phyloP scores from a whole-genome alignment of 2,797 vertebrate species.

The Cyclura pinguis region DNA sequence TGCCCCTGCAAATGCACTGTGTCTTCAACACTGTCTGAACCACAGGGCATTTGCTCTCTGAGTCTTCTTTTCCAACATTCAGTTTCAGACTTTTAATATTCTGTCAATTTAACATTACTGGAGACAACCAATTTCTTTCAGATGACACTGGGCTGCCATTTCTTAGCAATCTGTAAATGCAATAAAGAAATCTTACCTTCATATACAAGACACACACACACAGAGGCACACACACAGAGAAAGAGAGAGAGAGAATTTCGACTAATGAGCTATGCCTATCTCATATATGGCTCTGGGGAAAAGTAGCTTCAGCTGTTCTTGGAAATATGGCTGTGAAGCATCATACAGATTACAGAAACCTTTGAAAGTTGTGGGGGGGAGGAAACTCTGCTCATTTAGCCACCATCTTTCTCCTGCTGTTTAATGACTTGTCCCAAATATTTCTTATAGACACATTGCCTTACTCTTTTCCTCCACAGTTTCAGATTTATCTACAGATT shows the following conservation, averaged over 20 bases:
- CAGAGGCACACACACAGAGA: neutral
- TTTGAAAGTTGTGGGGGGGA: neutral
- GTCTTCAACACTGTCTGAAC: neutral
- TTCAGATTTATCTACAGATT: neutral
- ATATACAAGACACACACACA: neutral
- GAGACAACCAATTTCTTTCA: slow-evolving; percentile 23
- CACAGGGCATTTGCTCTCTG: slow-evolving; percentile 1
- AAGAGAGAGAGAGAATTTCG: neutral
- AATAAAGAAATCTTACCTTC: slow-evolving; percentile 32
- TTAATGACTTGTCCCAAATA: neutral
- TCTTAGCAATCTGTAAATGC: slow-evolving; percentile 31
- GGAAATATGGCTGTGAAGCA: neutral
- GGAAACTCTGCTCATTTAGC: neutral
- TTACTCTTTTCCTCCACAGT: neutral
- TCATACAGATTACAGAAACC: neutral
- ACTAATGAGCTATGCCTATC: slow-evolving; percentile 27
- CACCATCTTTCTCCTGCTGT: neutral
- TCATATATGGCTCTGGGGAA: neutral
- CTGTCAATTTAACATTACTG: neutral
- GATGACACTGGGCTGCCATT: slow-evolving; percentile 21
- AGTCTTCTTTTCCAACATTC: too few relatives aligned
- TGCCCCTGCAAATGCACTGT: neutral
- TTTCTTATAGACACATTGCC: neutral
- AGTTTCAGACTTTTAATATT: slow-evolving; percentile 32
- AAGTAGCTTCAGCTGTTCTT: neutral